Evolutionary conservation across 2,113 vertebrate genomes (phyloP).

Genomic region (Cinclus cinclus): DNA sequence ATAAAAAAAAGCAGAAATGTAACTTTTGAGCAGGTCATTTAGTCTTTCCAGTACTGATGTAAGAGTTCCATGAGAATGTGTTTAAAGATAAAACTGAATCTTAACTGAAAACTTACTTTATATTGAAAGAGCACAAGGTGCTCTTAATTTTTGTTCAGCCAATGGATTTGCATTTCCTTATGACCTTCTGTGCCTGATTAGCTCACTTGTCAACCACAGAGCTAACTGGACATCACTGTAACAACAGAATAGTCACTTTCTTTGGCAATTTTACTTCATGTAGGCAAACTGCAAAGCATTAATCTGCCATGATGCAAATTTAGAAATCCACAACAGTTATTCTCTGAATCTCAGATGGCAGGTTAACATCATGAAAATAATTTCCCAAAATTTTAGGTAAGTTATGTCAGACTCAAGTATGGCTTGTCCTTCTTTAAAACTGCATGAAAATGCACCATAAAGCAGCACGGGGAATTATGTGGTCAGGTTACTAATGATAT

Average conservation of each 20-base stretch:
- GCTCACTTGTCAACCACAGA: not conserved
- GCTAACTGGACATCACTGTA: not conserved
- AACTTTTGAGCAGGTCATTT: not conserved
- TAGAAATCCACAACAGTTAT: not conserved
- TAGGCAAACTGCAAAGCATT: not conserved
- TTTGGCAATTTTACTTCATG: not conserved
- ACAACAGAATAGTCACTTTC: not conserved
- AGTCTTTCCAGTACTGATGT: not conserved
- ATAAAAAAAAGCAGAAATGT: not conserved
- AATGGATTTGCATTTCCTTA: not conserved
- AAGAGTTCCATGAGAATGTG: not conserved
- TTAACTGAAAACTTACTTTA: not conserved
- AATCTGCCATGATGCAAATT: not conserved
- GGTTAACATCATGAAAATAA: not conserved
- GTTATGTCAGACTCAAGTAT: not conserved
- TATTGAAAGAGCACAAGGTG: not conserved
- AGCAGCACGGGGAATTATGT: not conserved
- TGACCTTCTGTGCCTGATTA: not conserved
- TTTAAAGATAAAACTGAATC: not conserved
- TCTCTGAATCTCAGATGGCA: not conserved
- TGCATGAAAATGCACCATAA: not conserved
- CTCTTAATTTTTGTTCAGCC: not conserved
- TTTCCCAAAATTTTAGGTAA: not conserved
- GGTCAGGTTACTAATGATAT: not conserved
- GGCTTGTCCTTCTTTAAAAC: not conserved